A percentile compares a stretch with the other conserved stretches of the same genome.
phyloP scores from a whole-genome alignment of 2,113 vertebrate species.

The Empidonax traillii region DNA sequence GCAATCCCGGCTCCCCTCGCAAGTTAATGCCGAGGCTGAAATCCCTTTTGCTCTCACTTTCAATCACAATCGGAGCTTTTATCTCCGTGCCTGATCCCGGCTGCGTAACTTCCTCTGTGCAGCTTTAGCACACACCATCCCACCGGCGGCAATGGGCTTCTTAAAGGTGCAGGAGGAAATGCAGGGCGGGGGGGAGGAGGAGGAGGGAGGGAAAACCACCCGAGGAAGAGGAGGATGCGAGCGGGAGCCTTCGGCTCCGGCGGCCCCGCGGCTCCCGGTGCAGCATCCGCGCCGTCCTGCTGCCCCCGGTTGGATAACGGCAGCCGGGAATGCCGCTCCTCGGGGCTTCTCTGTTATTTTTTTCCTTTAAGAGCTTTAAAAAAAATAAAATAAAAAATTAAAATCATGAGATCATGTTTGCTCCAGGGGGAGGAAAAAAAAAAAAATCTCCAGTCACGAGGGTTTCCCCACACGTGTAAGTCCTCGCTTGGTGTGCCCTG shows the following conservation, averaged over 20 bases:
- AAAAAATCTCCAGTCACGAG: conserved; percentile 27
- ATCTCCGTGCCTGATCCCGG: conserved; percentile 85
- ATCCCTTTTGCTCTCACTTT: conserved; percentile 89
- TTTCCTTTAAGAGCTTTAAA: not conserved
- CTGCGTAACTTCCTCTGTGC: conserved; percentile 88
- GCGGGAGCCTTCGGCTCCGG: not conserved
- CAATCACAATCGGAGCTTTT: conserved; percentile 91
- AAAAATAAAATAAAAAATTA: not conserved
- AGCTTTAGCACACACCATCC: conserved; percentile 76
- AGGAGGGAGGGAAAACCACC: not conserved
- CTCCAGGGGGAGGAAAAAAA: not conserved
- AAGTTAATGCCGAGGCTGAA: conserved; percentile 86
- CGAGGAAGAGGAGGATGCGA: conserved; percentile 26
- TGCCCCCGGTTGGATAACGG: not conserved
- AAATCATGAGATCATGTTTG: conserved; percentile 27
- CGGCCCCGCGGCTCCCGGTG: not conserved
- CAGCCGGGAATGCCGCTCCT: not conserved
- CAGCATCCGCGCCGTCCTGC: conserved; percentile 10
- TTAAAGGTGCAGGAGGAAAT: conserved; percentile 84
- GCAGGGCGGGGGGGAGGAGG: conserved; percentile 17
- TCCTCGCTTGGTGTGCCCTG: conserved; percentile 35
- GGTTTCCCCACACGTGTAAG: conserved; percentile 52
- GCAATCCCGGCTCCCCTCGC: conserved; percentile 70
- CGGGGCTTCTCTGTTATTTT: not conserved
- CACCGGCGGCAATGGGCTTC: conserved; percentile 73